A percentile compares a stretch with the other conserved stretches of the same genome.
These are phyloP conservation scores for Tipula unca DNA, from an alignment of 2,888 invertebrate species.

Conservation along the genomic window DNA sequence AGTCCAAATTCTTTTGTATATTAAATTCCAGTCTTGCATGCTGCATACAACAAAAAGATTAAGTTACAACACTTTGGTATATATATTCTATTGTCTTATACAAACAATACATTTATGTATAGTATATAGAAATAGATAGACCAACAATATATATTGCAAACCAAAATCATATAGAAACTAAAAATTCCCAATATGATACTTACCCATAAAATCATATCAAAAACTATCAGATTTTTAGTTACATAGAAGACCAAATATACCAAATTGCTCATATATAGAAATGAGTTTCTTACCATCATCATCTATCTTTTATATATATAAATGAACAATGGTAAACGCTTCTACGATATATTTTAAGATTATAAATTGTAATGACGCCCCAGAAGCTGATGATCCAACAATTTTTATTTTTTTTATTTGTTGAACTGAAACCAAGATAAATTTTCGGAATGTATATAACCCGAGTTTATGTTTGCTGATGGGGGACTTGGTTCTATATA, in stretches of 20 bases:
- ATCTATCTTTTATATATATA: neutral
- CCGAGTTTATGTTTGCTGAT: neutral
- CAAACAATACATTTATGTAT: neutral
- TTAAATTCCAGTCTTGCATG: neutral
- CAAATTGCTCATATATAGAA: neutral
- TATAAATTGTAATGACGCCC: neutral
- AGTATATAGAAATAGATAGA: neutral
- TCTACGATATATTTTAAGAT: neutral
- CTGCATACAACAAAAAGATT: neutral
- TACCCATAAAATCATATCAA: neutral
- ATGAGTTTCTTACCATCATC: neutral
- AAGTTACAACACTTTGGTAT: neutral
- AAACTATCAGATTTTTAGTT: neutral
- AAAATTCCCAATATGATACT: neutral
- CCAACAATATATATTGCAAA: neutral
- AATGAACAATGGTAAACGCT: neutral
- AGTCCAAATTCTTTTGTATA: neutral
- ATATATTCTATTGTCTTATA: neutral
- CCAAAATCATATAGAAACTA: too few species aligned
- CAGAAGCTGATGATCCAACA: neutral
- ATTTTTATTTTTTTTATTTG: neutral
- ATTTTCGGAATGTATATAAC: neutral
- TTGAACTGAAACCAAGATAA: neutral
- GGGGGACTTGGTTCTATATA: neutral
- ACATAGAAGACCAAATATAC: neutral